phyloP scores from a whole-genome alignment of 2,113 vertebrate genomes.

The Mixornis gularis region DNA sequence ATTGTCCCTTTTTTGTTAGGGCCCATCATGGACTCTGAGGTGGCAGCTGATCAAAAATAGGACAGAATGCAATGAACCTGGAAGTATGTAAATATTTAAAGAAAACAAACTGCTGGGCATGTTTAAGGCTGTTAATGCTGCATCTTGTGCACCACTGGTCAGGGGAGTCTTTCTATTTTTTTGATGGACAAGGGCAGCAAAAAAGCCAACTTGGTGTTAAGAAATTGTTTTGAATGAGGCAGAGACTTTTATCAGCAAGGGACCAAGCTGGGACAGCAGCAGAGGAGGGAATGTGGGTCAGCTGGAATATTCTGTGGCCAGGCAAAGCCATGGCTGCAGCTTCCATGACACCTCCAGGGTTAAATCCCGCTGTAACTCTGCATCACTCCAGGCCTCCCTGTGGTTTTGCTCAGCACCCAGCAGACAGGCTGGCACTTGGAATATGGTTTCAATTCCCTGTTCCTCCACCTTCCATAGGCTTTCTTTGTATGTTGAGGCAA shows the following conservation, averaged over 20 bases:
- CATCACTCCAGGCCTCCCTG: neutral
- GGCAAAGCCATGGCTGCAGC: neutral
- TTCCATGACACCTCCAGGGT: neutral
- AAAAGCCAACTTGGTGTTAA: neutral
- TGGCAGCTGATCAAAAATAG: neutral
- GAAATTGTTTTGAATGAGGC: neutral
- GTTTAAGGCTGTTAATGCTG: neutral
- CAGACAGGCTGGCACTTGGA: neutral
- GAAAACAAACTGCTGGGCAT: neutral
- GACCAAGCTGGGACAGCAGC: neutral
- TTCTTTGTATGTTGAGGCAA: neutral
- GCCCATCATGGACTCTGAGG: fast-evolving
- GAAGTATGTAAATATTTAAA: neutral
- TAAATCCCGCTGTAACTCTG: neutral
- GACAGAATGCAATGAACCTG: neutral
- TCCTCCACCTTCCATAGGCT: neutral
- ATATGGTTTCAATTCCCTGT: neutral
- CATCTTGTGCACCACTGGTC: neutral
- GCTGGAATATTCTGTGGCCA: fast-evolving
- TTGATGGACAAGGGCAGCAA: neutral
- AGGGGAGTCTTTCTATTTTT: neutral
- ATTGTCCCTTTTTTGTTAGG: neutral
- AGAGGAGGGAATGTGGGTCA: neutral
- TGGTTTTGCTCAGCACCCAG: neutral
- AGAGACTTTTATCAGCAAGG: too few relatives aligned